These are phyloP conservation scores for Phodopus roborovskii DNA, from an alignment of 2,113 vertebrate genomes.

Conservation along the genomic window DNA sequence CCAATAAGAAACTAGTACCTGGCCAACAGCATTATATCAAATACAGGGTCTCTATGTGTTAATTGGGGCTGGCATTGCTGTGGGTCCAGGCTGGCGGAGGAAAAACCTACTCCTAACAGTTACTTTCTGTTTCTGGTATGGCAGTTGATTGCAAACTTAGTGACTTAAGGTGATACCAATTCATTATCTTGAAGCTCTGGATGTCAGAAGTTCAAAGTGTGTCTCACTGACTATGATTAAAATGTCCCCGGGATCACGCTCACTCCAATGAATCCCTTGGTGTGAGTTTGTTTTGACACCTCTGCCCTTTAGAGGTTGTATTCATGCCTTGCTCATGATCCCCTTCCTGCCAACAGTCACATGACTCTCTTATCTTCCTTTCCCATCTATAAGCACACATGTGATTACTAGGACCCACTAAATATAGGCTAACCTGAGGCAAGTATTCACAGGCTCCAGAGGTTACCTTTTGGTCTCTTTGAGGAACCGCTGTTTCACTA, in stretches of 20 bases:
- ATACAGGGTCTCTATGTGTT: too few species aligned
- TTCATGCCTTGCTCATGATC: not conserved
- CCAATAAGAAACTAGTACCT: too few species aligned
- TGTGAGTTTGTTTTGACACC: not conserved
- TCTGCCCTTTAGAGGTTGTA: not conserved
- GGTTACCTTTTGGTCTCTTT: not conserved
- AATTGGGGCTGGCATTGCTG: too few species aligned
- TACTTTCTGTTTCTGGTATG: not conserved
- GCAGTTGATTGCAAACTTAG: not conserved
- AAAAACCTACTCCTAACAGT: too few species aligned
- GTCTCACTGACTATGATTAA: not conserved
- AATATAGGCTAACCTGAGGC: not conserved
- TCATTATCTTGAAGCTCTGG: not conserved
- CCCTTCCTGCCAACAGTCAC: not conserved
- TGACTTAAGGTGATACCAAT: slow-evolving; percentile 16
- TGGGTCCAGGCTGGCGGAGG: too few species aligned
- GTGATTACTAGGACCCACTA: not conserved
- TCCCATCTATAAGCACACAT: not conserved
- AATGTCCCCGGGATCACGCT: not conserved
- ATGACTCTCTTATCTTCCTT: not conserved
- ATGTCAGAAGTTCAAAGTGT: not conserved
- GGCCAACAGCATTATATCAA: too few species aligned
- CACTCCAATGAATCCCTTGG: not conserved
- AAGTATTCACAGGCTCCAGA: not conserved
- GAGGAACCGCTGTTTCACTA: not conserved